These are phyloP conservation scores for Cisticola juncidis DNA, from an alignment of 2,113 vertebrate genomes.

Conservation along the genomic window DNA sequence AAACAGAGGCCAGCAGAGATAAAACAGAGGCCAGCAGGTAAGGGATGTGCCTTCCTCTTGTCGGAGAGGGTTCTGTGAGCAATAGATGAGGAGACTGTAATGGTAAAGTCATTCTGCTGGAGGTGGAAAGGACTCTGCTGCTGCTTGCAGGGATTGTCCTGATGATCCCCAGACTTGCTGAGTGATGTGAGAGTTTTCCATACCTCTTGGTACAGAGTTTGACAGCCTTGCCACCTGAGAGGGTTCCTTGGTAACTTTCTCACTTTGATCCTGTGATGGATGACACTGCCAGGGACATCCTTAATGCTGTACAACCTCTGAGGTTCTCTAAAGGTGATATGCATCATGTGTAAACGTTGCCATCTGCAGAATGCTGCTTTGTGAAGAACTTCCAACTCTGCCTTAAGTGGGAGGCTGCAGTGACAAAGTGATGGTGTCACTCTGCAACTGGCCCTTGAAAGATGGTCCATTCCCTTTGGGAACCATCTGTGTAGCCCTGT, in stretches of 20 bases:
- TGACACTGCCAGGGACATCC: not conserved
- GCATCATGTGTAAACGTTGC: not conserved
- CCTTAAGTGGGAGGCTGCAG: slow-evolving; percentile 20
- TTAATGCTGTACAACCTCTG: not conserved
- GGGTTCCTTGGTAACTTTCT: not conserved
- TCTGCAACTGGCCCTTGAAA: slow-evolving; percentile 59
- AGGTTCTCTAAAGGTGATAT: slow-evolving; percentile 11
- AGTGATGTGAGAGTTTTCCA: not conserved
- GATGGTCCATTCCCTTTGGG: not conserved
- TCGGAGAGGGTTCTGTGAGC: not conserved
- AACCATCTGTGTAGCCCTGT: slow-evolving; percentile 22
- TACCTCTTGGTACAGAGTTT: not conserved
- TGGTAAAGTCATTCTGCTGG: not conserved
- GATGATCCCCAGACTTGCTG: accelerated
- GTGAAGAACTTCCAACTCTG: not conserved
- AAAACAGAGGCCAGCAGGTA: no score
- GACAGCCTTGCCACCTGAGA: accelerated
- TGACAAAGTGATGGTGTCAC: slow-evolving; percentile 62
- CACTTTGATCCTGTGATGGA: not conserved
- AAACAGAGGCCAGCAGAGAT: not conserved
- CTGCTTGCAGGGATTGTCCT: not conserved
- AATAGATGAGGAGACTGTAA: not conserved
- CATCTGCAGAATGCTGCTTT: slow-evolving; percentile 41
- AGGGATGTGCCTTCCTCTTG: not conserved
- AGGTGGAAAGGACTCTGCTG: not conserved